Evolutionary conservation across 2,113 vertebrate species (phyloP).

Genomic region (Aspiorhynchus laticeps): DNA sequence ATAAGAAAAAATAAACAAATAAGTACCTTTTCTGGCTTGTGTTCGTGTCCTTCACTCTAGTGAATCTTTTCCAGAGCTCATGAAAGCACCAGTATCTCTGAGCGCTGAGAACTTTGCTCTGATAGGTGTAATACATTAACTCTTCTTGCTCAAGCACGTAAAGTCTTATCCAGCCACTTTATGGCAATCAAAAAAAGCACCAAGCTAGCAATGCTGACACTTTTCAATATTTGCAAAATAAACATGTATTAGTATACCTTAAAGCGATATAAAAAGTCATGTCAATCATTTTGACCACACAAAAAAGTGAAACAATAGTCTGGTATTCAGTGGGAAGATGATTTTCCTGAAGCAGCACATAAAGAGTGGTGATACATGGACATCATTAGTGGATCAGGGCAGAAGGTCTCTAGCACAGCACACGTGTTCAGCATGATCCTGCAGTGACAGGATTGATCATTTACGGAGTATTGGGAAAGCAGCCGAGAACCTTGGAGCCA

Average conservation of each 20-base stretch:
- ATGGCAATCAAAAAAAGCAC: background rate
- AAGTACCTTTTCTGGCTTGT: constrained; percentile 55
- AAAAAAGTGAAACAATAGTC: background rate
- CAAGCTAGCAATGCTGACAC: background rate
- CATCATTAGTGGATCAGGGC: background rate
- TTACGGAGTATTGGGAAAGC: constrained; percentile 47
- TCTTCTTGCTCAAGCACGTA: background rate
- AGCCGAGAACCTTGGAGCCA: constrained; percentile 45
- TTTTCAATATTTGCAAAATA: background rate
- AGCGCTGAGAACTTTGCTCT: constrained; percentile 68
- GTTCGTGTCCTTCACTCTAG: background rate
- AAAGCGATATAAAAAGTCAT: background rate
- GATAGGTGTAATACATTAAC: constrained; percentile 73
- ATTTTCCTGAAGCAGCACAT: background rate
- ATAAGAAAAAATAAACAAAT: constrained; percentile 72
- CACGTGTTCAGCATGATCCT: constrained; percentile 17
- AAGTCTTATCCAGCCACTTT: background rate
- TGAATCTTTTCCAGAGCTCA: constrained; percentile 12
- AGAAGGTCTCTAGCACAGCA: background rate
- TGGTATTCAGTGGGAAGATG: background rate
- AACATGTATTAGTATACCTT: background rate
- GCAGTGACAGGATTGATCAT: constrained; percentile 53
- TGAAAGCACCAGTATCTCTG: background rate
- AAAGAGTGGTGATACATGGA: background rate
- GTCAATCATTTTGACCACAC: background rate